These are phyloP conservation scores for Actinia equina DNA, from an alignment of 64 coral and sea anemone genomes.

Conservation along the genomic window DNA sequence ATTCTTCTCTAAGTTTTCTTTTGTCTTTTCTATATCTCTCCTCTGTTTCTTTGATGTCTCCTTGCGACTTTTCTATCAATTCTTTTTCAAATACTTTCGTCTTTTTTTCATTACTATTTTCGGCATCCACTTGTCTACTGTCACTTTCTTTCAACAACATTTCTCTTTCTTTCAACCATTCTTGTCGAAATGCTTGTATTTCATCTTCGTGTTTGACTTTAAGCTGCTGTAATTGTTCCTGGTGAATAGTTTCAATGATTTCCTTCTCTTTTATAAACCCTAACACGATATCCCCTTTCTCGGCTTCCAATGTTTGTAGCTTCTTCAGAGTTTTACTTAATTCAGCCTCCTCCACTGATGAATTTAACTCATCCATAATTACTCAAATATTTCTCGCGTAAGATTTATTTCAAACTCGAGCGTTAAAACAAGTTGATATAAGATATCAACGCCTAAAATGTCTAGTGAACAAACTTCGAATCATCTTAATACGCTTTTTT, in stretches of 20 bases:
- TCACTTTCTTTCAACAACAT: conserved; percentile 48
- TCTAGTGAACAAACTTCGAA: background rate
- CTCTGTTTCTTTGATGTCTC: conserved; percentile 6
- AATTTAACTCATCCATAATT: conserved; percentile 2
- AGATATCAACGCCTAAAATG: background rate
- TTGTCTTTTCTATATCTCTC: conserved; percentile 42
- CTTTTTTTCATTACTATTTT: background rate
- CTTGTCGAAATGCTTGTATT: conserved; percentile 39
- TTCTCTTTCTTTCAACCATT: conserved; percentile 47
- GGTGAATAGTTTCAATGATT: conserved; percentile 54
- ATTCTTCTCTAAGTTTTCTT: conserved; percentile 40
- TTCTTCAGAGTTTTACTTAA: background rate
- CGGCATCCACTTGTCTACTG: conserved; percentile 61
- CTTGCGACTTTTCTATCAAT: background rate
- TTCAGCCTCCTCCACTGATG: conserved; percentile 1
- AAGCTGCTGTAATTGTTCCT: conserved; percentile 37
- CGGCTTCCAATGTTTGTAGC: conserved; percentile 9
- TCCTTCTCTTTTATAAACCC: conserved; percentile 84
- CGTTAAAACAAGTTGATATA: background rate
- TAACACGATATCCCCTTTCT: conserved; percentile 73
- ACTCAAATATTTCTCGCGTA: background rate
- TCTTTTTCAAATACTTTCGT: background rate
- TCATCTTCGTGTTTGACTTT: conserved; percentile 42
- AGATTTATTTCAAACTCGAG: background rate
- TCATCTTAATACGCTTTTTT: background rate